Conservation (phyloP, 2,797 vertebrate species). For the Uromys caudimaculatus region DNA sequence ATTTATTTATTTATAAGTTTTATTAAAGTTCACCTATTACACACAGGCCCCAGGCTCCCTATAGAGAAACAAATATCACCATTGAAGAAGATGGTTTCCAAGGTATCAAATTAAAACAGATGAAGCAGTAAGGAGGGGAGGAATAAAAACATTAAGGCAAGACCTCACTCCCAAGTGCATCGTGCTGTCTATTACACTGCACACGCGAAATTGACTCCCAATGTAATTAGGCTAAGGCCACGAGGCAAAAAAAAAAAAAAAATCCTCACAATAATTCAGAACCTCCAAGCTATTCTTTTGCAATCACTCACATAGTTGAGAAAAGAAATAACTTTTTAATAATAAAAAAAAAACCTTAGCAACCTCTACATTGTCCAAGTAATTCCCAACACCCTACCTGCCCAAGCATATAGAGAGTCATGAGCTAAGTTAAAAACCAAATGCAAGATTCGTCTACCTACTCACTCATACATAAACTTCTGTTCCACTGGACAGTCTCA, state of each 20-base stretch:
- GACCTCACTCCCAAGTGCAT: not conserved
- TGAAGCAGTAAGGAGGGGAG: slow-evolving; percentile 11
- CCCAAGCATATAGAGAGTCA: not conserved
- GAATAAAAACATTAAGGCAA: slow-evolving; percentile 31
- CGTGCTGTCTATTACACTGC: not conserved
- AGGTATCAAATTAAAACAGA: slow-evolving; percentile 76
- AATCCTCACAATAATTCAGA: slow-evolving; percentile 51
- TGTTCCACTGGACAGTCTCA: not conserved
- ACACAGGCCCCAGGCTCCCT: slow-evolving; percentile 55
- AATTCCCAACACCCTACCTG: not conserved
- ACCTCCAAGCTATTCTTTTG: slow-evolving; percentile 48
- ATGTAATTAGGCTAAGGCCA: slow-evolving; percentile 43
- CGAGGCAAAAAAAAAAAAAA: not conserved
- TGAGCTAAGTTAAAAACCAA: not conserved
- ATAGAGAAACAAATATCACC: slow-evolving; percentile 68
- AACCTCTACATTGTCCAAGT: not conserved
- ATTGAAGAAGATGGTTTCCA: slow-evolving; percentile 58
- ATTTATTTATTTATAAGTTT: slow-evolving; percentile 74
- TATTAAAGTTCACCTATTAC: slow-evolving; percentile 75
- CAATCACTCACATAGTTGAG: slow-evolving; percentile 39
- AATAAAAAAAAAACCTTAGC: not conserved
- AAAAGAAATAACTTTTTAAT: slow-evolving; percentile 49
- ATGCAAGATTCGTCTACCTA: not conserved
- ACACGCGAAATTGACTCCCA: slow-evolving; percentile 17
- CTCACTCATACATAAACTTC: not conserved